Conservation (phyloP, 1,140 invertebrate genomes). For the Atta colombica region DNA sequence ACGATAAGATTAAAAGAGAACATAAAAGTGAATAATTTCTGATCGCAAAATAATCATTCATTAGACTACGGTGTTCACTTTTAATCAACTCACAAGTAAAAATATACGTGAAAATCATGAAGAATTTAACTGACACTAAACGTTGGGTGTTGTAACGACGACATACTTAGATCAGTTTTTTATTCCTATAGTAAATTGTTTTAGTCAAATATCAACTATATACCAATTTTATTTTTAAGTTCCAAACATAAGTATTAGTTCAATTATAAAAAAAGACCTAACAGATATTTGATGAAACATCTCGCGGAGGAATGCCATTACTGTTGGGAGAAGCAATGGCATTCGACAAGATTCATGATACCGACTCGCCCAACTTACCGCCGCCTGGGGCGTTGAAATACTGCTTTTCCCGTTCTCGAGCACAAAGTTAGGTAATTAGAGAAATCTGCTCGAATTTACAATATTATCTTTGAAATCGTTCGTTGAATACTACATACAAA, state of each 20-base stretch:
- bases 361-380: not conserved
- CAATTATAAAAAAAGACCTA: too few species aligned
- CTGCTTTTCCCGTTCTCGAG: not conserved
- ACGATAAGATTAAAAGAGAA: not conserved
- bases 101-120: not conserved
- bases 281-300: not conserved
- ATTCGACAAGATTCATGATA: not conserved
- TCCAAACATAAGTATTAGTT: too few species aligned
- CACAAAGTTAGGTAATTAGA: not conserved
- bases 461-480: too few species aligned
- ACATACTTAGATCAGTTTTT: too few species aligned
- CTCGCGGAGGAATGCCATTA: too few species aligned
- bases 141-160: too few species aligned
- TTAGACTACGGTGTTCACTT: not conserved
- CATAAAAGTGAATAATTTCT: not conserved
- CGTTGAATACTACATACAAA: too few species aligned
- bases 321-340: too few species aligned
- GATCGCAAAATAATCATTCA: not conserved
- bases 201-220: too few species aligned
- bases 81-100: not conserved
- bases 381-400: not conserved
- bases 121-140: not conserved
- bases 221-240: too few species aligned
- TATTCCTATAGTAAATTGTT: too few species aligned
- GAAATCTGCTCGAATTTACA: not conserved